These are phyloP conservation scores for Platycheirus rosarum DNA, from an alignment of 2,888 invertebrate genomes.

Conservation along the genomic window DNA sequence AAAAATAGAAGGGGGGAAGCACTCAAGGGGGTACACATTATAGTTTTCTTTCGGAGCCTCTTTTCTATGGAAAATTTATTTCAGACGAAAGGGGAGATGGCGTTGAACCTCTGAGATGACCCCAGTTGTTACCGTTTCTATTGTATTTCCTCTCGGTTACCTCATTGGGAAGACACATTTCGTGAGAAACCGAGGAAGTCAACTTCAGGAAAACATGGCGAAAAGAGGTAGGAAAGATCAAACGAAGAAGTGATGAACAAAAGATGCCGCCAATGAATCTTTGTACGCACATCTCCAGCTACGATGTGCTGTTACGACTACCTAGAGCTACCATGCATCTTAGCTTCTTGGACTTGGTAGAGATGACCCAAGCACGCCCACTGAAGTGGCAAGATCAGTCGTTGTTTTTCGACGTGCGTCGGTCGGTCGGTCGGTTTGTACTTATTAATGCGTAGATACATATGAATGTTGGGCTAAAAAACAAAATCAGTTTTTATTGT, in stretches of 20 bases:
- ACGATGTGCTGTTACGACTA: conserved; percentile 21
- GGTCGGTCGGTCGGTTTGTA: conserved; percentile 4
- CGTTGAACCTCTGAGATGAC: conserved; percentile 59
- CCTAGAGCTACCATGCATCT: background rate
- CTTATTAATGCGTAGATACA: background rate
- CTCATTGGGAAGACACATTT: conserved; percentile 31
- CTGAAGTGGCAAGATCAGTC: conserved; percentile 12
- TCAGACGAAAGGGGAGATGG: conserved; percentile 35
- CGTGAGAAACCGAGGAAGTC: conserved; percentile 10
- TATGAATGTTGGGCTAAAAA: background rate
- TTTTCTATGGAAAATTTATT: conserved; percentile 33
- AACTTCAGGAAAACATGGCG: conserved; percentile 31
- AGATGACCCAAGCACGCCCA: too few species aligned
- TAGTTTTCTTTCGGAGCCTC: conserved; percentile 5
- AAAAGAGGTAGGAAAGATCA: conserved; percentile 38
- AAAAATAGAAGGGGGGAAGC: background rate
- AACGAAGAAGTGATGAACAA: conserved; percentile 16
- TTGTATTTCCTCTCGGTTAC: conserved; percentile 7
- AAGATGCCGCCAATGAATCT: conserved; percentile 67
- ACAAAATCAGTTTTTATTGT: conserved; percentile 39
- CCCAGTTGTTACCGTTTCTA: conserved; percentile 41
- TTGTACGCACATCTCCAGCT: conserved; percentile 54
- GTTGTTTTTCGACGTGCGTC: conserved; percentile 8
- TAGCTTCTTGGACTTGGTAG: conserved; percentile 8
- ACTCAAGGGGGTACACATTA: background rate